Evolutionary conservation across 2,797 vertebrate species (phyloP).

Genomic region (Saxicola maurus): DNA sequence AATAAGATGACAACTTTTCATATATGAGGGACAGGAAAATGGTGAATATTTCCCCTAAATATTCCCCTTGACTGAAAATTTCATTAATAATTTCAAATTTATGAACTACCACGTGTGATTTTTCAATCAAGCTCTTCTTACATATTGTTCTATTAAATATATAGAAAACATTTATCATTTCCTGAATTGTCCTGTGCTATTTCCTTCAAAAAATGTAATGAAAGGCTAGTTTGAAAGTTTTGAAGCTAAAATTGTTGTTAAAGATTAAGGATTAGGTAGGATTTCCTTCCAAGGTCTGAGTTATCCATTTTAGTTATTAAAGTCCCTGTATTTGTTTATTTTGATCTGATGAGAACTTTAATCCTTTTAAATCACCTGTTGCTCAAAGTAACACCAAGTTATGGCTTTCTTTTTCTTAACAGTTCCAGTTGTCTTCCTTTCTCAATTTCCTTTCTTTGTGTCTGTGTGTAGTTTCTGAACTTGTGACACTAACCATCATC

Average conservation of each 20-base stretch:
- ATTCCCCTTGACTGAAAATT: neutral
- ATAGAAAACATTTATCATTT: neutral
- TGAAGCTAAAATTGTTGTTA: neutral
- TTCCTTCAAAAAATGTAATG: neutral
- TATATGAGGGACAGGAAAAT: neutral
- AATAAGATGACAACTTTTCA: neutral
- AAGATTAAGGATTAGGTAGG: neutral
- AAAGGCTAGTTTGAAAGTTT: neutral
- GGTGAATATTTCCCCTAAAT: neutral
- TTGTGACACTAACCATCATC: neutral
- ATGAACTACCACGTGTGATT: neutral
- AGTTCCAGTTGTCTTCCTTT: neutral
- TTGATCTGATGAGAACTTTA: neutral
- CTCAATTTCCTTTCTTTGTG: neutral
- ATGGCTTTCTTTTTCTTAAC: neutral
- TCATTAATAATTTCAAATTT: neutral
- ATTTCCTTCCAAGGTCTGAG: neutral
- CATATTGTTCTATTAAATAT: neutral
- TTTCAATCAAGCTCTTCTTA: neutral
- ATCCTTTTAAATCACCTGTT: neutral
- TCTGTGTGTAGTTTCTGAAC: neutral
- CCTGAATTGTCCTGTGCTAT: neutral
- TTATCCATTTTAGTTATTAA: neutral
- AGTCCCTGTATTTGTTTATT: neutral
- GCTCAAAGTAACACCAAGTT: neutral